Base-by-base conservation (phyloP, 2,888 invertebrate genomes). In the Limenitis camilla region DNA sequence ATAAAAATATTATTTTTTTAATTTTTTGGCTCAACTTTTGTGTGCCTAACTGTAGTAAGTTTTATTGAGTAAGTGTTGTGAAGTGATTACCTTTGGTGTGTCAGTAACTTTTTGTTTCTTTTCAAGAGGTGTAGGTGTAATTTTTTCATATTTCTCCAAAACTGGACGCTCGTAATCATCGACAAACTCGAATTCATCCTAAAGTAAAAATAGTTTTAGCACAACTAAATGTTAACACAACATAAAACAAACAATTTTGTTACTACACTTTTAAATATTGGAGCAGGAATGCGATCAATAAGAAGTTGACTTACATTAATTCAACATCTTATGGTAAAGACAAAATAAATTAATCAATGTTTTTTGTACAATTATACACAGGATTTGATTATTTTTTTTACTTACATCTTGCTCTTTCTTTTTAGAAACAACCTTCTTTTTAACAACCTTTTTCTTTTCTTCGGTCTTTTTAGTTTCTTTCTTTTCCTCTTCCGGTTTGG, bases 91-190 rank as follows among this genome's bases (percentile, higher is more conserved):
- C 88, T 87, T 78, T 36, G 72, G 78, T 69, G 79, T 80, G 64
- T 78, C 76, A 70, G 80, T 84, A 68, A 82, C 81, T 78, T 80
- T 88, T 49, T 72, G 69, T 78, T 81, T 88, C 85, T 88, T 88
- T 74, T 80, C 81, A 43, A 86, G 76, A 65, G 88, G 88, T 69
- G 88, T 88, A 46, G 88, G 88, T 76, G 88, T 78, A 64, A 88
- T 74, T 69, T 88, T 90, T 81, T 92, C 91, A 68, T 92, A 93
- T 80, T 91, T 92, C 78, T 93, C 93, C 71, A 93, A 84, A 46
- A 90, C 91, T 2, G 93, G 91, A 67, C 93, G 89, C 74, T 94
- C 94, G 78, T 94, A 94, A 85, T 94, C 94, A 47, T 92, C 92
- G 69, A 86, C 83, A 71, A 88, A 88, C 69, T 88, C 87, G 74